Base-by-base conservation (phyloP, 1,140 invertebrate genomes). In the Colletes latitarsis region DNA sequence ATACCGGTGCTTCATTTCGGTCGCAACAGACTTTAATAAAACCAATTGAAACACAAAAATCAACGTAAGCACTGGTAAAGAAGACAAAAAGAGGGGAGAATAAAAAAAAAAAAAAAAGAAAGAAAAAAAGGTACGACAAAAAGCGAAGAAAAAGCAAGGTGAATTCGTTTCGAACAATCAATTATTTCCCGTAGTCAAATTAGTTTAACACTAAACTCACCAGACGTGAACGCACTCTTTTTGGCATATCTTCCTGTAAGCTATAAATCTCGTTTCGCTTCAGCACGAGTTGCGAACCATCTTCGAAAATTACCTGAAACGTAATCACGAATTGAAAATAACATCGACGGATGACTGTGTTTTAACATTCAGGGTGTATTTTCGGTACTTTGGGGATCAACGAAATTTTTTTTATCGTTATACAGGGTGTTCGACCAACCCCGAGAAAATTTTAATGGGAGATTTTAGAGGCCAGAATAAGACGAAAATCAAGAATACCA, bases 1-100 rank as follows among this genome's bases (percentile, higher is more conserved):
- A 87, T 92, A 92, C 75, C 93, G 90, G 82, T 94, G 93, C 88
- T 92, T 91, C 94, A 94, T 94, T 88, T 94, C 94, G 80, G 93
- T 94, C 57, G 94, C 94, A 83, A 92, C 89, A 52, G 94, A 94
- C 94, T 94, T 90, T 88, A 89, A 85, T 78, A 39, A 82, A 91
- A 91, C 81, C 79, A 88, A 75, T 85, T 78, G 64, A 84, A 83
- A 72, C 21, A 91, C 73, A 89, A 82, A 89, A 89, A 88, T 76
- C 69, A 82, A 91, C 90, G 74, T 82, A 87, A 81, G 17, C 39
- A 71, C 77, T 67, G n/a, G 49, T 30, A 2, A 30, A 30, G 30
- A 30, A 30, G 30, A 30, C 30, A 30, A 30, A 83, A n/a, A 49
- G 1, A 19, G 21, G 49, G 10, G n/a, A 49, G 43, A 46, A 9